Conservation (phyloP, 2,797 vertebrate species). For the Sebastes reedi region DNA sequence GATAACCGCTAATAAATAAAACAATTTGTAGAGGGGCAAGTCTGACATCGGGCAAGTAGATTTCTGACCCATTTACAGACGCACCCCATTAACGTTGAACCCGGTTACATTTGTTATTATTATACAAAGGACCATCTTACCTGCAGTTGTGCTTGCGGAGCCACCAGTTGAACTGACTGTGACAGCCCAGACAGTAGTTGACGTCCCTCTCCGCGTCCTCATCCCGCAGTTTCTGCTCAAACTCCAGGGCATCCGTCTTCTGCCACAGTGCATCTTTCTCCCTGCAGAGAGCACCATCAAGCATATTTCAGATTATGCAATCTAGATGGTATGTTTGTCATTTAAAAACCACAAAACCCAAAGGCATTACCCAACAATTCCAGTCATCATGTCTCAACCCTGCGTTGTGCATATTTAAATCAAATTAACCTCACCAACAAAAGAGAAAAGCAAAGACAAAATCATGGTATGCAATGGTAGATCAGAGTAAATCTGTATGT, state of each 20-base stretch:
- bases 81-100: too few relatives aligned
- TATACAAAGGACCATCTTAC: conserved; percentile 64
- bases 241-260: conserved; percentile 92
- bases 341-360: neutral
- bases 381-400: neutral
- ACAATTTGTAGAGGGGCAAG: too few relatives aligned
- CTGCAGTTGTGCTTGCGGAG: conserved; percentile 93
- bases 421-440: neutral
- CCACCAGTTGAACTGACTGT: conserved; percentile 93
- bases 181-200: conserved; percentile 88
- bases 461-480: neutral
- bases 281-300: conserved; percentile 72
- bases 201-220: conserved; percentile 89
- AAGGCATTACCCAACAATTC: neutral
- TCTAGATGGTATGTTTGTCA: neutral
- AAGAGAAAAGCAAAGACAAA: neutral
- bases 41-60: too few relatives aligned
- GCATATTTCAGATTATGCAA: neutral
- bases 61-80: too few relatives aligned
- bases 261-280: conserved; percentile 95
- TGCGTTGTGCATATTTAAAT: neutral
- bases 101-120: neutral
- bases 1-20: too few relatives aligned
- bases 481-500: neutral
- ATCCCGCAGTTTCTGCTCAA: conserved; percentile 89